Conservation (phyloP, 2,888 invertebrate species). For the Allophyes oxyacanthae region DNA sequence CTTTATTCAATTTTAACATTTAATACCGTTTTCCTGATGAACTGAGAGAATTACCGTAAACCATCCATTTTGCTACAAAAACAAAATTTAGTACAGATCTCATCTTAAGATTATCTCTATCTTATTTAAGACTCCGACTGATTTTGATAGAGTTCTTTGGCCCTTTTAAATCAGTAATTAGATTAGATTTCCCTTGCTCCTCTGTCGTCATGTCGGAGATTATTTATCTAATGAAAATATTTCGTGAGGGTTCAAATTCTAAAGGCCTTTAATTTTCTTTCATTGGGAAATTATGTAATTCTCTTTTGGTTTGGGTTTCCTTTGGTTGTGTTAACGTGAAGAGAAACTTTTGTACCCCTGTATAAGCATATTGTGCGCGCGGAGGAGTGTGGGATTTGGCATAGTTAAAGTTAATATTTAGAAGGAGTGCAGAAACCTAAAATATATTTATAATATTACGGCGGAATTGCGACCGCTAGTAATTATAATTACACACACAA, state of each 20-base stretch:
- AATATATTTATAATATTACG: too few species aligned
- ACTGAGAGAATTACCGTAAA: constrained; percentile 16
- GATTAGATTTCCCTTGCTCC: constrained; percentile 32
- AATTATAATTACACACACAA: too few species aligned
- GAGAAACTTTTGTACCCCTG: too few species aligned
- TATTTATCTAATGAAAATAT: constrained; percentile 31
- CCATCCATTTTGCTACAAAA: constrained; percentile 34
- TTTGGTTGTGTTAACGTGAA: too few species aligned
- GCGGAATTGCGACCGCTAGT: too few species aligned
- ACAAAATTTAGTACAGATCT: constrained; percentile 43
- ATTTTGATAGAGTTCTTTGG: constrained; percentile 41
- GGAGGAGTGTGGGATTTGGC: too few species aligned
- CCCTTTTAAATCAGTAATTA: constrained; percentile 49
- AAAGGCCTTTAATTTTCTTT: constrained; percentile 7
- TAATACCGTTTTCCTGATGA: constrained; percentile 16
- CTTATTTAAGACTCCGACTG: constrained; percentile 32
- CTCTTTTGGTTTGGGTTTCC: too few species aligned
- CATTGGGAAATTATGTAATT: not conserved
- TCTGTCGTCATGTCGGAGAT: constrained; percentile 14
- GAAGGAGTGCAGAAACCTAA: too few species aligned
- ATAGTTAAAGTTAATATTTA: too few species aligned
- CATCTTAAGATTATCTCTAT: constrained; percentile 41
- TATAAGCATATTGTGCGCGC: too few species aligned
- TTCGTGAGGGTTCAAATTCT: constrained; percentile 15
- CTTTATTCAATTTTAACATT: constrained; percentile 25